Conservation (phyloP, 2,797 vertebrate genomes). For the Chrysolophus pictus region DNA sequence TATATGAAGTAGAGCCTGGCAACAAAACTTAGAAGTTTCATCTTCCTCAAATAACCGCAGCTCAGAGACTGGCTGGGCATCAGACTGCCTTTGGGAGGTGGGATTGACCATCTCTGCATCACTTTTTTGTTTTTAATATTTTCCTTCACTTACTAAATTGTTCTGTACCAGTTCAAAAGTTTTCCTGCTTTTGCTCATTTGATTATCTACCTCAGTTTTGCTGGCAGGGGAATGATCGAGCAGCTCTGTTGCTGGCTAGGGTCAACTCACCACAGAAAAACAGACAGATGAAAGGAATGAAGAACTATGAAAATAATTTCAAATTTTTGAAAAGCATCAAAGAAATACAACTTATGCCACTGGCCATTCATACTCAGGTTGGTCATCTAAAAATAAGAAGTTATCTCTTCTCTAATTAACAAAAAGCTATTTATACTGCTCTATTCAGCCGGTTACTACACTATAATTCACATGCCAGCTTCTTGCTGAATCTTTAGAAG, state of each 20-base stretch:
- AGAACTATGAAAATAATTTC: not conserved
- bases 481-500: not conserved
- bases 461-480: not conserved
- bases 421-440: not conserved
- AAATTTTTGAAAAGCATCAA: not conserved
- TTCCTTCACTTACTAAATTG: not conserved
- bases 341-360: not conserved
- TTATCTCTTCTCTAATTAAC: not conserved
- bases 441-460: not conserved
- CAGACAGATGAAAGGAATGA: not conserved
- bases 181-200: not conserved
- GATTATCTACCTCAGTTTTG: not conserved
- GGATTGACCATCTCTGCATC: not conserved
- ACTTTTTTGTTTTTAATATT: not conserved
- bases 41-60: not conserved
- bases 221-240: not conserved
- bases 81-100: not conserved
- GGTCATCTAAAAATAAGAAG: not conserved
- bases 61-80: not conserved
- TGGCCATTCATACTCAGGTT: not conserved
- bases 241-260: rapidly evolving
- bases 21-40: not conserved
- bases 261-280: not conserved
- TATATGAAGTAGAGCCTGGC: not conserved
- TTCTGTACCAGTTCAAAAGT: not conserved